These are phyloP conservation scores for Hemibagrus wyckioides DNA, from an alignment of 2,113 vertebrate species.

Conservation along the genomic window DNA sequence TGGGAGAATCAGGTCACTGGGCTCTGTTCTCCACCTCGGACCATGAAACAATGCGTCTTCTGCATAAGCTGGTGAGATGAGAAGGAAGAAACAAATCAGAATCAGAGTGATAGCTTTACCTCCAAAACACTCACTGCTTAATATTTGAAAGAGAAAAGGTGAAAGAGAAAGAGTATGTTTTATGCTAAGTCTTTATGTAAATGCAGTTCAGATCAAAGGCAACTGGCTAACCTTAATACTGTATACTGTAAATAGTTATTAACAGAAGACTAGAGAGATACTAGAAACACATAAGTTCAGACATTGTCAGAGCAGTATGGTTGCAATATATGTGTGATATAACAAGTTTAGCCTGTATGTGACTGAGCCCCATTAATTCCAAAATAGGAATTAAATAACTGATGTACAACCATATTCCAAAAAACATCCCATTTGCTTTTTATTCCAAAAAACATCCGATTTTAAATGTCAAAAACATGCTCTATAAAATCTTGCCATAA, in stretches of 20 bases:
- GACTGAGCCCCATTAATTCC: background rate
- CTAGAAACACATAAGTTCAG: background rate
- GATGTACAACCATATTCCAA: background rate
- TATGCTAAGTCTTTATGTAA: background rate
- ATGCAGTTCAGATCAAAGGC: background rate
- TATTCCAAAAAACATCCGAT: no score
- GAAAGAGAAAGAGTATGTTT: no score
- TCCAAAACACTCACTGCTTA: background rate
- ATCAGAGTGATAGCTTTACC: background rate
- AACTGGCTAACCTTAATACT: background rate
- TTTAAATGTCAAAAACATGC: background rate
- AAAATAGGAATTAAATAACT: background rate
- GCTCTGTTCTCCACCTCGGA: conserved; percentile 74
- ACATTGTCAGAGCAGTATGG: background rate
- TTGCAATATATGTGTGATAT: background rate
- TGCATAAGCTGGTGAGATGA: conserved; percentile 63
- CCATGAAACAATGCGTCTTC: conserved; percentile 76
- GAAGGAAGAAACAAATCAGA: conserved; percentile 25
- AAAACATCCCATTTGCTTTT: background rate
- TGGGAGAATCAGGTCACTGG: conserved; percentile 75
- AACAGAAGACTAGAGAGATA: background rate
- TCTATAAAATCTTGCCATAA: no score
- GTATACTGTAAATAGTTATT: background rate
- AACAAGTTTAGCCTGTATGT: background rate
- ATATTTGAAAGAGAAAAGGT: background rate